These are phyloP conservation scores for Apogon talboti DNA, from an alignment of 2,797 vertebrate genomes.

Conservation along the genomic window DNA sequence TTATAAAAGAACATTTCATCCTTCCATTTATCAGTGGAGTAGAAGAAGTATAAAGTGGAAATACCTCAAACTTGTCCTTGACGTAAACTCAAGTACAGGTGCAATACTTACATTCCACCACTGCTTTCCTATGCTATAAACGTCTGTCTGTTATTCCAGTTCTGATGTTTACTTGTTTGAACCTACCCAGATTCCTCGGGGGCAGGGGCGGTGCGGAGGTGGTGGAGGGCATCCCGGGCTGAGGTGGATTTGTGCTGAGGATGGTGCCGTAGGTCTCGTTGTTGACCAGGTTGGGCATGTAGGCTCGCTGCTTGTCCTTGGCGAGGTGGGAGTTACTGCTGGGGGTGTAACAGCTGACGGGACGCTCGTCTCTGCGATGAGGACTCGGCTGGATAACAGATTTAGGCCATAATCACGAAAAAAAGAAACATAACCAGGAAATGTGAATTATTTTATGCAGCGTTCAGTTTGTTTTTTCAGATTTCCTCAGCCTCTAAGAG, in stretches of 20 bases:
- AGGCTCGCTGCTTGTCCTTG: constrained; percentile 93
- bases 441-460: background rate
- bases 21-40: too few species aligned
- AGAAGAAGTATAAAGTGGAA: too few species aligned
- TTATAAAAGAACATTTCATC: too few species aligned
- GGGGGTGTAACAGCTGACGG: constrained; percentile 92
- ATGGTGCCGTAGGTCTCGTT: constrained; percentile 97
- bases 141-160: background rate
- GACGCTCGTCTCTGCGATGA: constrained; percentile 94
- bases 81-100: too few species aligned
- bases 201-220: constrained; percentile 90
- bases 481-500: background rate
- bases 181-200: constrained; percentile 92
- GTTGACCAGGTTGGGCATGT: constrained; percentile 92
- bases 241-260: constrained; percentile 85
- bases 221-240: constrained; percentile 69
- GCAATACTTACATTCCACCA: too few species aligned
- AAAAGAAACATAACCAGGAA: too few species aligned
- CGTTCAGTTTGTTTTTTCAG: background rate
- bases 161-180: background rate
- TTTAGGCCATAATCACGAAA: background rate
- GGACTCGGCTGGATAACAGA: constrained; percentile 89
- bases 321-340: constrained; percentile 84
- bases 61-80: too few species aligned
- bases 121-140: background rate